phyloP scores from a whole-genome alignment of 2,888 invertebrate species.

The Ophion obscuratus region DNA sequence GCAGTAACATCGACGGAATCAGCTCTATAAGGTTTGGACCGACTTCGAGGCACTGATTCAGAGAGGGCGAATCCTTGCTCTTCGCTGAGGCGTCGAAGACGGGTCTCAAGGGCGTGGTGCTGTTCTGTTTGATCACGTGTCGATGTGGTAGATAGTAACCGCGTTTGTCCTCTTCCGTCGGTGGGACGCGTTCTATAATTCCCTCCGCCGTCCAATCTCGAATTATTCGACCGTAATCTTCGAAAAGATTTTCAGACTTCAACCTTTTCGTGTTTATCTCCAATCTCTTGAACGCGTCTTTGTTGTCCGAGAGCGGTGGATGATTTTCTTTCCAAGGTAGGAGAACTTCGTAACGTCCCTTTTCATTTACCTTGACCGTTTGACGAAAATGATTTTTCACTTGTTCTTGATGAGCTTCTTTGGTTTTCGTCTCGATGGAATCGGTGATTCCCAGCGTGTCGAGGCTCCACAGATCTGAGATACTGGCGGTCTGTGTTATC shows the following conservation, averaged over 20 bases:
- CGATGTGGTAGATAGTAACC: constrained; percentile 66
- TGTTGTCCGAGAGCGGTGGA: constrained; percentile 73
- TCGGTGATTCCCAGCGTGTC: constrained; percentile 76
- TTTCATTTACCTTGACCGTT: constrained; percentile 62
- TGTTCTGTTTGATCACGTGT: constrained; percentile 60
- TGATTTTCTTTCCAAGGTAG: constrained; percentile 71
- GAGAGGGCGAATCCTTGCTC: constrained; percentile 67
- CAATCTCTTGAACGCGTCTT: constrained; percentile 71
- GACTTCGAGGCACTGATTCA: constrained; percentile 71
- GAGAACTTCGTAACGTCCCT: constrained; percentile 75
- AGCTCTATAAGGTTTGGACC: constrained; percentile 70
- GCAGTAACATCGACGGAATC: constrained; percentile 64
- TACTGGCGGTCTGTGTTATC: constrained; percentile 50
- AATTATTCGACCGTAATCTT: constrained; percentile 68
- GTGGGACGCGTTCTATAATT: constrained; percentile 72
- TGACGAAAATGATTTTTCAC: too few relatives aligned
- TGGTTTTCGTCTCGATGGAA: constrained; percentile 70
- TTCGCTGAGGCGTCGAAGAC: constrained; percentile 74
- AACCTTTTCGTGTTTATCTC: constrained; percentile 69
- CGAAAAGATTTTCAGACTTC: constrained; percentile 68
- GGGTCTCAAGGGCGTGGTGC: constrained; percentile 68
- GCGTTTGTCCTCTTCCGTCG: constrained; percentile 45
- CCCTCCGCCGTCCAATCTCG: constrained; percentile 44
- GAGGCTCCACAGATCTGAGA: constrained; percentile 76
- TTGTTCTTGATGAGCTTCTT: constrained; percentile 63